Evolutionary conservation across 2,888 invertebrate species (phyloP).

Genomic region (Bugulina stolonifera): DNA sequence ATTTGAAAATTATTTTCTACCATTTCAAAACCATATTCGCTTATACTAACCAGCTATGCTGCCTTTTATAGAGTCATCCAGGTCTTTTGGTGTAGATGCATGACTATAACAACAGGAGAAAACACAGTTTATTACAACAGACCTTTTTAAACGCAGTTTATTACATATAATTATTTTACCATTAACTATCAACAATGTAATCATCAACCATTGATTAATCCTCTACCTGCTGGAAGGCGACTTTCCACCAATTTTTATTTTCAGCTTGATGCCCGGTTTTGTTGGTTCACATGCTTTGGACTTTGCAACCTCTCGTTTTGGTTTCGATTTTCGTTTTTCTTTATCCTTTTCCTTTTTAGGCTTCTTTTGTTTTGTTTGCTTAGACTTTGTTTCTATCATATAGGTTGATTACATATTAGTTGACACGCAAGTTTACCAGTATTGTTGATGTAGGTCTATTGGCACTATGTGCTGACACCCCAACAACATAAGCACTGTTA

Average conservation of each 20-base stretch:
- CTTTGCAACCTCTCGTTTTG: neutral
- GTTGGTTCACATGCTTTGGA: neutral
- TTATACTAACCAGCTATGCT: neutral
- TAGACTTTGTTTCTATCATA: neutral
- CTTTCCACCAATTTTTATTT: conserved; percentile 14
- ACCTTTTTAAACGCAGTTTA: too few species aligned
- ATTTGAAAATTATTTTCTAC: too few species aligned
- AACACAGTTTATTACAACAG: too few species aligned
- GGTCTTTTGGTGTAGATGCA: neutral
- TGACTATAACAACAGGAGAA: conserved; percentile 13
- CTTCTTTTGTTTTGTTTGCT: neutral
- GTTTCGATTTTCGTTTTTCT: neutral
- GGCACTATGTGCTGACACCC: too few species aligned
- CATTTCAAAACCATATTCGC: too few species aligned
- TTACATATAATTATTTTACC: neutral
- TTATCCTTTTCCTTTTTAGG: conserved; percentile 16
- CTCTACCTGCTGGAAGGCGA: conserved; percentile 3
- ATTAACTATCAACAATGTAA: neutral
- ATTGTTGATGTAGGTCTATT: too few species aligned
- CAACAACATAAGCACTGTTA: too few species aligned
- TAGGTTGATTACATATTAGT: too few species aligned
- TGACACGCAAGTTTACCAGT: too few species aligned
- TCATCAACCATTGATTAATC: neutral
- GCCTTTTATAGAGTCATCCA: neutral
- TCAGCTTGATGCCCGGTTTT: conserved; percentile 18